Evolutionary conservation across 2,113 vertebrate genomes (phyloP), one percentile per base, ranked within the genome.

Genomic region (Egretta garzetta): DNA sequence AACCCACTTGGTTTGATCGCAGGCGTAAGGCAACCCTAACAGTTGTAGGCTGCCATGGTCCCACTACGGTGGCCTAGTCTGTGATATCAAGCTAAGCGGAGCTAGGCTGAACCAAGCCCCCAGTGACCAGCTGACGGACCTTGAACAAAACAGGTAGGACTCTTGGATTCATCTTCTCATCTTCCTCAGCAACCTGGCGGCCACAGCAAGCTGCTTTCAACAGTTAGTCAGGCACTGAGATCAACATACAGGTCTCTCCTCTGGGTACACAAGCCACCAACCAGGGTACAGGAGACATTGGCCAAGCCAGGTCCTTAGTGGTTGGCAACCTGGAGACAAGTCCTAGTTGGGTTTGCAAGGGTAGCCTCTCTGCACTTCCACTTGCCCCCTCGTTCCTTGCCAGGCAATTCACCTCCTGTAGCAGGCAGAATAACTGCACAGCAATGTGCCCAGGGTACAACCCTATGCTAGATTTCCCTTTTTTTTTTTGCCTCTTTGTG

Each of bases 211-310:
- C 13, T 72, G 16, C 55, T 91, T 67, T 52, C 9, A 52, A 16
- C 30, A 64, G 23, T 6, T 14, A 15, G 16, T 15, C 33, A 19
- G 43, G 22, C 12, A 21, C 43, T 26, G 37, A 68, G 37, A 39
- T 20, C 19, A 50, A 45, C 19, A 30, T 0, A 1, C 15, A 33
- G 8, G 12, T 73, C n/a, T 73, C n/a, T 64, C 27, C 21, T 74
- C 19, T 21, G 33, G 13, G 24, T 27, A n/a, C 27, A 33, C 24
- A 47, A 30, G 21, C 5, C 27, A 60, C 19, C 14, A 32, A n/a
- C 7, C 6, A 56, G 7, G 19, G 8, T 23, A 62, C 1, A 3
- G 47, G 21, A 75, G 43, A 72, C 13, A 11, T 4, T 0, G 0
- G 17, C 33, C 63, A 64, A 88, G 24, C 9, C 33, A 16, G 11